Evolutionary conservation across 2,888 invertebrate species (phyloP).

Genomic region (Exocentrus adspersus): DNA sequence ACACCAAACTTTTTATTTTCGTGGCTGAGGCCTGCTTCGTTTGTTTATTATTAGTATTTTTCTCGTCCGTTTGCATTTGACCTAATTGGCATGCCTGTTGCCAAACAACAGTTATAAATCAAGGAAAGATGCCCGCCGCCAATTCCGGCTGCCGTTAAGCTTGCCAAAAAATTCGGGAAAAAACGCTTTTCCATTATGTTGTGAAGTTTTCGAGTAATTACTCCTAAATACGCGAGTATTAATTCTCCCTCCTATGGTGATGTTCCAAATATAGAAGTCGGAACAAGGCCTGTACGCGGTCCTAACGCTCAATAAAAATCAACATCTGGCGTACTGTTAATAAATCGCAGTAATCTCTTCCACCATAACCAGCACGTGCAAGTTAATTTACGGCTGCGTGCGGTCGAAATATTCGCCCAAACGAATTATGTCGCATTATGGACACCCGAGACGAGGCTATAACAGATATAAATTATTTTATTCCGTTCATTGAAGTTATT

Average conservation of each 20-base stretch:
- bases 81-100: constrained; percentile 2
- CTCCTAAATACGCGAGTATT: too few relatives aligned
- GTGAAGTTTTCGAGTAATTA: not conserved
- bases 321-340: not conserved
- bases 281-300: not conserved
- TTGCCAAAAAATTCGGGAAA: not conserved
- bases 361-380: not conserved
- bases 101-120: constrained; percentile 9
- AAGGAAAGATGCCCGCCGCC: not conserved
- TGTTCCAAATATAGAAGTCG: not conserved
- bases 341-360: not conserved
- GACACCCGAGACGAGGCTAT: not conserved
- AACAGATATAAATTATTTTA: not conserved
- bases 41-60: constrained; percentile 18
- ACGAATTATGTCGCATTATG: not conserved
- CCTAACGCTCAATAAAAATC: not conserved
- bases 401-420: not conserved
- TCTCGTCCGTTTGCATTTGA: constrained; percentile 10
- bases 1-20: not conserved
- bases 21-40: not conserved
- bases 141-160: constrained; percentile 3
- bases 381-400: not conserved
- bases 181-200: not conserved
- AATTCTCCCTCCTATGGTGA: too few relatives aligned
- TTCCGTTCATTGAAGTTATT: not conserved